Evolutionary conservation across 2,113 vertebrate species (phyloP).

Genomic region (Gopherus evgoodei): DNA sequence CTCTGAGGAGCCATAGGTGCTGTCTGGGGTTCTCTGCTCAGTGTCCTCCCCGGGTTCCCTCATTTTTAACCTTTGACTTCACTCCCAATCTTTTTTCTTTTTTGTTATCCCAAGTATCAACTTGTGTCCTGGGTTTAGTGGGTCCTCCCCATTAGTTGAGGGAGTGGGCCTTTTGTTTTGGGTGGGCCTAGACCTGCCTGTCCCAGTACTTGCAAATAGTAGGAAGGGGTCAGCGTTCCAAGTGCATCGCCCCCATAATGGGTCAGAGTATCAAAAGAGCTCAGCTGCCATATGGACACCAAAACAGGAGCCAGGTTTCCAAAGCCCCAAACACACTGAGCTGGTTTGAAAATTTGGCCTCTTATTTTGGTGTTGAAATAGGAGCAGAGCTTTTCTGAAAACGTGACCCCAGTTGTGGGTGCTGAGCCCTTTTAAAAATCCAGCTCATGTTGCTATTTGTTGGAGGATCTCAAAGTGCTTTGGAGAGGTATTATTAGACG

Average conservation of each 20-base stretch:
- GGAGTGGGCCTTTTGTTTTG: neutral
- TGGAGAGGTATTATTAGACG: neutral
- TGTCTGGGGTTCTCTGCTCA: neutral
- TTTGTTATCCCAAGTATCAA: neutral
- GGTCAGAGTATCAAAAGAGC: neutral
- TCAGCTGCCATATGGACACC: accelerated
- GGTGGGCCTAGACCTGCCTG: neutral
- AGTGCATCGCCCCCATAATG: no score
- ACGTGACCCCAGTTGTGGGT: neutral
- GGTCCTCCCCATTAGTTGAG: neutral
- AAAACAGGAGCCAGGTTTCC: neutral
- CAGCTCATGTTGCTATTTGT: neutral
- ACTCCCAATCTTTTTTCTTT: neutral
- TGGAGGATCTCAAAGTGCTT: neutral
- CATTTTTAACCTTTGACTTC: neutral
- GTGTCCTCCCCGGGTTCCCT: neutral
- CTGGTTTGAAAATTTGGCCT: neutral
- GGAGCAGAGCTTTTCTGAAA: neutral
- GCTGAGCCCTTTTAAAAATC: neutral
- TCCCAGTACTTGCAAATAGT: neutral
- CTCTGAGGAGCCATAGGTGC: neutral
- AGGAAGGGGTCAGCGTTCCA: neutral
- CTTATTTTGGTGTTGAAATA: neutral
- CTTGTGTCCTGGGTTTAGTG: neutral
- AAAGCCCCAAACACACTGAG: neutral